Conservation (phyloP, 2,113 vertebrate genomes). For the Sclerurus mexicanus region DNA sequence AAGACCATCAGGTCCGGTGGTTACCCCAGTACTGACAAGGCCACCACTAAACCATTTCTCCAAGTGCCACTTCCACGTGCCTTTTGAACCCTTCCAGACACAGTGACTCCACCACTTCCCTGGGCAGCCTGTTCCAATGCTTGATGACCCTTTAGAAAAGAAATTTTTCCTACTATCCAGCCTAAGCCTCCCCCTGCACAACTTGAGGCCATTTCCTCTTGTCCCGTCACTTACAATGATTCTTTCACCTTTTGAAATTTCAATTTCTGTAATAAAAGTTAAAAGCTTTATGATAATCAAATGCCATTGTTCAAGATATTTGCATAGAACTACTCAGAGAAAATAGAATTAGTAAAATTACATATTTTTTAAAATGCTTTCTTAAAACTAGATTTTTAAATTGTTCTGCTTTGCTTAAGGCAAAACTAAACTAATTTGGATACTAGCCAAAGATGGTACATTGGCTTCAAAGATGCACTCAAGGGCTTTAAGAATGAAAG, state of each 20-base stretch:
- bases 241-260: not conserved
- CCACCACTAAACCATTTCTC: not conserved
- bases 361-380: not conserved
- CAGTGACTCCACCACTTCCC: not conserved
- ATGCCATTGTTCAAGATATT: not conserved
- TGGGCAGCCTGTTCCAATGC: not conserved
- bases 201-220: not conserved
- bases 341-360: not conserved
- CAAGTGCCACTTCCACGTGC: accelerated
- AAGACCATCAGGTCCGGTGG: no score
- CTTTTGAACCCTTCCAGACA: not conserved
- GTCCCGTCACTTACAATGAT: not conserved
- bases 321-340: not conserved
- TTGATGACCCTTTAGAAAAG: not conserved
- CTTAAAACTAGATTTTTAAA: not conserved
- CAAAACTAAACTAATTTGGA: not conserved
- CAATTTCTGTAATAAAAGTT: not conserved
- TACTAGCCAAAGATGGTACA: not conserved
- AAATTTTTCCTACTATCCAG: not conserved
- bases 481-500: not conserved
- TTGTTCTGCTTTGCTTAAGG: not conserved
- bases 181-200: not conserved
- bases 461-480: not conserved
- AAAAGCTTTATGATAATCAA: not conserved
- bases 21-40: accelerated